Evolutionary conservation across 2,113 vertebrate species (phyloP), one percentile per base, ranked within the genome.

Genomic region (Oreamnos americanus): DNA sequence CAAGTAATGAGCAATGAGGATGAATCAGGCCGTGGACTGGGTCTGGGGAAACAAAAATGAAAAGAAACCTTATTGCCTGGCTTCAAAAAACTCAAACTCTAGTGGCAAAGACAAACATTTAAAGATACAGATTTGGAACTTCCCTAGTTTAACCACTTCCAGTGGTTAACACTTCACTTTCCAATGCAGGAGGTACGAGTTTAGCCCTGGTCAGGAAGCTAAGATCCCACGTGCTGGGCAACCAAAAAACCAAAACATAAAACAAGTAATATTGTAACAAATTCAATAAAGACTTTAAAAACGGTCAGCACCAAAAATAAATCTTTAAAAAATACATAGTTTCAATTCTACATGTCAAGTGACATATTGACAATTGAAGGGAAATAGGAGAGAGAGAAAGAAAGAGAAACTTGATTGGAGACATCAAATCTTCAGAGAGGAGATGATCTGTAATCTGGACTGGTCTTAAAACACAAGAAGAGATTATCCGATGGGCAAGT

Each of bases 311-410:
- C 39, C 39, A 76, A 76, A 74, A 76, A 26, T 9, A 71, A 39
- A 71, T 23, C 23, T 43, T 76, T 7, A 14, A 76, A 76, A 76
- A 76, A 76, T 26, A 7, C 43, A 26, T 43, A 26, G 7, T 39
- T 94, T 86, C 10, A 84, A 30, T 87, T 39, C n/a, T 79, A 94
- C 92, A 10, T 49, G 39, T 45, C n/a, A 90, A 36, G 28, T 60
- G 26, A 6, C 28, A 51, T 8, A 83, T 43, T 43, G 12, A 64
- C 47, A 33, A 64, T 28, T n/a, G 89, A 82, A 85, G n/a, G 45
- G 26, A 2, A 60, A 78, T 23, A 17, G 5, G 33, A 79, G 17
- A 57, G 7, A 5, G 16, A 57, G 2, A 39, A 7, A 39, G 25
- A 92, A 47, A n/a, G 7, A 39, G 15, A 58, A 26, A 36, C 78